Percentiles rank a stretch among this genome's conserved stretches.
phyloP scores from a whole-genome alignment of 2,888 invertebrate species.

The Acanthosepion esculentum region DNA sequence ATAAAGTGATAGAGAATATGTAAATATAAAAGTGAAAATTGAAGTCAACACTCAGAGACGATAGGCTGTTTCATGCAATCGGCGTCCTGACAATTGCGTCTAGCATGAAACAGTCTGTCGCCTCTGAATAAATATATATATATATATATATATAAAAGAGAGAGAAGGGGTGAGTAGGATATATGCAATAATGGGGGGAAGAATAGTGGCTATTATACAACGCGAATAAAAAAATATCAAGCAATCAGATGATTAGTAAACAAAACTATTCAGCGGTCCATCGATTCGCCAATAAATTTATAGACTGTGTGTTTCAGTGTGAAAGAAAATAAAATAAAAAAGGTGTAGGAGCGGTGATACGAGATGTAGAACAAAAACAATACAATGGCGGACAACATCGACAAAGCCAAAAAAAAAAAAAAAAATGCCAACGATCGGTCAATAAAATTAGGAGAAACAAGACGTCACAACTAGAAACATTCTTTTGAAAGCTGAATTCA shows the following conservation, averaged over 20 bases:
- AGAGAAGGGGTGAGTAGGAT: too few relatives aligned
- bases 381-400: neutral
- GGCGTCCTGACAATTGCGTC: too few relatives aligned
- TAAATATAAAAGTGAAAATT: too few relatives aligned
- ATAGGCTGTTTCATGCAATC: too few relatives aligned
- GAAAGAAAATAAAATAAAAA: neutral
- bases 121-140: too few relatives aligned
- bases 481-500: neutral
- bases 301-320: neutral
- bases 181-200: too few relatives aligned
- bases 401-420: neutral
- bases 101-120: too few relatives aligned
- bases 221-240: neutral
- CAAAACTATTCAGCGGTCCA: neutral
- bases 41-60: too few relatives aligned
- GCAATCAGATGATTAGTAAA: neutral
- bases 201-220: neutral
- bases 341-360: neutral
- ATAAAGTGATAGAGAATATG: too few relatives aligned
- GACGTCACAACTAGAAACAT: too few relatives aligned
- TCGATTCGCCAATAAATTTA: neutral
- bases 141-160: too few relatives aligned
- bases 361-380: neutral
- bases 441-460: neutral
- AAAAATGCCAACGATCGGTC: neutral